phyloP scores from a whole-genome alignment of 2,888 invertebrate genomes.

The Andrena camellia region DNA sequence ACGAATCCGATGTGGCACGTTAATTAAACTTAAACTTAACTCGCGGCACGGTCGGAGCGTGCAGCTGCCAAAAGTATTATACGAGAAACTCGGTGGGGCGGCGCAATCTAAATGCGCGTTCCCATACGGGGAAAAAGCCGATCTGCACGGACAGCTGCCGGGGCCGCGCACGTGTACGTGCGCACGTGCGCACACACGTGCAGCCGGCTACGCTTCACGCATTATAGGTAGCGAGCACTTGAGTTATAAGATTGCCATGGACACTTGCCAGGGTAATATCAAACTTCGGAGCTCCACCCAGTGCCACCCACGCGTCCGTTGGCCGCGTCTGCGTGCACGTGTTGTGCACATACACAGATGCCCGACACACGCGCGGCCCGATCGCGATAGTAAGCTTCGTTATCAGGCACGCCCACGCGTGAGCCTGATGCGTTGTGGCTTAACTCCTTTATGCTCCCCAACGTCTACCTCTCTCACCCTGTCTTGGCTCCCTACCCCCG shows the following conservation, averaged over 20 bases:
- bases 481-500: slow-evolving; percentile 13
- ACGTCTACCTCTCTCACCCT: slow-evolving; percentile 26
- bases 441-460: slow-evolving; percentile 70
- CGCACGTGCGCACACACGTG: slow-evolving; percentile 19
- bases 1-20: slow-evolving; percentile 79
- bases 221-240: slow-evolving; percentile 75
- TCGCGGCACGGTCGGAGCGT: slow-evolving; percentile 67
- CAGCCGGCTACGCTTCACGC: slow-evolving; percentile 65
- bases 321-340: slow-evolving; percentile 53
- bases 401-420: slow-evolving; percentile 77
- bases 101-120: slow-evolving; percentile 70
- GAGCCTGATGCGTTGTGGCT: slow-evolving; percentile 66
- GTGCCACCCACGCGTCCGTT: slow-evolving; percentile 45
- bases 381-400: slow-evolving; percentile 76
- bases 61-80: slow-evolving; percentile 81
- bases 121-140: slow-evolving; percentile 33
- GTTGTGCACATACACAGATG: slow-evolving; percentile 64
- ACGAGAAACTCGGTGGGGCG: slow-evolving; percentile 58
- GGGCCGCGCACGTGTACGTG: not conserved
- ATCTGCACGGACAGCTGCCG: slow-evolving; percentile 26
- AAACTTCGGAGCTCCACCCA: slow-evolving; percentile 77
- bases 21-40: slow-evolving; percentile 82
- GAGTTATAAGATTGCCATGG: slow-evolving; percentile 82
- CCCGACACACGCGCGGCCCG: slow-evolving; percentile 56
- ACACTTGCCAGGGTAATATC: slow-evolving; percentile 83